Evolutionary conservation across 2,888 invertebrate genomes (phyloP).

Genomic region (Platypus cylindrus): DNA sequence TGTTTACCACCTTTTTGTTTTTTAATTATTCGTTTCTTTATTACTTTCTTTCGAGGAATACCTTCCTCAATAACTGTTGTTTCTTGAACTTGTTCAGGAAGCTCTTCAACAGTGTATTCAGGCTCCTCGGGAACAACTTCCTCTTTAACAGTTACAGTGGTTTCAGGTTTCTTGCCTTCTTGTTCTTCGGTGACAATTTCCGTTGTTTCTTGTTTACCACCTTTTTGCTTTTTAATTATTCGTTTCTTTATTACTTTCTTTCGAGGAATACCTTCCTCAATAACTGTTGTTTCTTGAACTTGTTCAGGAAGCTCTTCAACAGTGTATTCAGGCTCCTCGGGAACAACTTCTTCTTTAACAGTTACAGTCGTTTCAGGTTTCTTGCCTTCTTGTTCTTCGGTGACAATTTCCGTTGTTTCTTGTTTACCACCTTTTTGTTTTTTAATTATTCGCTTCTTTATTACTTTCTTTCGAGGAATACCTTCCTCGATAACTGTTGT

Average conservation of each 20-base stretch:
- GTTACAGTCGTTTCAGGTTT: slow-evolving; percentile 31
- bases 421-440: slow-evolving; percentile 29
- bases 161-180: slow-evolving; percentile 35
- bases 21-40: slow-evolving; percentile 19
- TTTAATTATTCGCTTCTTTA: slow-evolving; percentile 31
- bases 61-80: slow-evolving; percentile 12
- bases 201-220: slow-evolving; percentile 32
- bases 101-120: slow-evolving; percentile 15
- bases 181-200: slow-evolving; percentile 31
- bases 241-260: slow-evolving; percentile 24
- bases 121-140: slow-evolving; percentile 20
- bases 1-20: slow-evolving; percentile 31
- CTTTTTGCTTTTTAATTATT: slow-evolving; percentile 29
- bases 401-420: slow-evolving; percentile 31
- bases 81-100: slow-evolving; percentile 19
- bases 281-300: slow-evolving; percentile 20
- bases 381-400: slow-evolving; percentile 15
- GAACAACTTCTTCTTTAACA: slow-evolving; percentile 18
- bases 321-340: slow-evolving; percentile 5
- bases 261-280: slow-evolving; percentile 19
- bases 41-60: slow-evolving; percentile 18
- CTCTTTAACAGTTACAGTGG: slow-evolving; percentile 29
- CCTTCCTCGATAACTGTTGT: slow-evolving; percentile 20
- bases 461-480: slow-evolving; percentile 19
- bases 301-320: slow-evolving; percentile 23